Evolutionary conservation across 1,140 invertebrate species (phyloP).

Genomic region (Paraescarpia echinospica): DNA sequence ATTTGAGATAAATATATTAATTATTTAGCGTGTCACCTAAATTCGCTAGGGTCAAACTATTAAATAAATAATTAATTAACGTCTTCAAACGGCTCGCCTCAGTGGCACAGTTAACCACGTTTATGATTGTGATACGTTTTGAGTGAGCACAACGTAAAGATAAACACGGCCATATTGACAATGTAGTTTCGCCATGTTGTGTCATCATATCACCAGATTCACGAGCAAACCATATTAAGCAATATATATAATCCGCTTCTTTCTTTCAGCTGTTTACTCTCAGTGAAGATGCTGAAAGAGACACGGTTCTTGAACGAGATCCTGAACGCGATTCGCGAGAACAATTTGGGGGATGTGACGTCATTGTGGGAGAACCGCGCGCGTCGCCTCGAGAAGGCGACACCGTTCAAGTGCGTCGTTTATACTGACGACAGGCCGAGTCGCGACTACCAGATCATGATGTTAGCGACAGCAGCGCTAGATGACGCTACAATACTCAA

Average conservation of each 20-base stretch:
- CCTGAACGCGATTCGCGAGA: background rate
- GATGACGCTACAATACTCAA: constrained; percentile 24
- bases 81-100: background rate
- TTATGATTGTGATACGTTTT: background rate
- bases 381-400: background rate
- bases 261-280: background rate
- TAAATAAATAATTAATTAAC: background rate
- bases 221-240: background rate
- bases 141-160: background rate
- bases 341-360: background rate
- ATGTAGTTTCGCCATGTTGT: background rate
- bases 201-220: background rate
- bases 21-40: background rate
- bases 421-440: background rate
- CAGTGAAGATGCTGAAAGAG: constrained; percentile 1
- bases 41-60: background rate
- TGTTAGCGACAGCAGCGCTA: constrained; percentile 19
- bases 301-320: constrained; percentile 1
- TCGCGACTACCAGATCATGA: constrained; percentile 11
- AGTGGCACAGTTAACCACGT: background rate
- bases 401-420: background rate
- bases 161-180: background rate
- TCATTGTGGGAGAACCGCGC: background rate
- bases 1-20: too few species aligned
- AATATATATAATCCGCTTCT: background rate